A percentile compares a stretch with the other conserved stretches of the same genome.
Evolutionary conservation across 2,888 invertebrate genomes (phyloP).

Genomic region (Taphrorychus bicolor): DNA sequence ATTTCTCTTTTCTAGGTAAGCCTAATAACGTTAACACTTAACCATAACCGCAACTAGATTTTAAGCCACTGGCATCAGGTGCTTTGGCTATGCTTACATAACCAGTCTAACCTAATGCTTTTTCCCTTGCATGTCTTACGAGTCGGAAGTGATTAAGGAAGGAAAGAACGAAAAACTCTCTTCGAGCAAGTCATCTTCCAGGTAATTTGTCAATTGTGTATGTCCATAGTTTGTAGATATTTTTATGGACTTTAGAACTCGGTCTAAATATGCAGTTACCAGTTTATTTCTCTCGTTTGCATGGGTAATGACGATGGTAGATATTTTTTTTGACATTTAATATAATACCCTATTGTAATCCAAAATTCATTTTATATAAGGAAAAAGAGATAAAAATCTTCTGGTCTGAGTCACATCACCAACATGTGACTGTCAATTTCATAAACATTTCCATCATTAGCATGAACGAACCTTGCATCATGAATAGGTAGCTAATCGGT

Average conservation of each 20-base stretch:
- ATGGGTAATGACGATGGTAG: too few species aligned
- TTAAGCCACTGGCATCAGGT: slow-evolving; percentile 42
- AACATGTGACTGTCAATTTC: too few species aligned
- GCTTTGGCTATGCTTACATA: slow-evolving; percentile 33
- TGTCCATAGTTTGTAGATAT: too few species aligned
- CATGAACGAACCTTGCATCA: too few species aligned
- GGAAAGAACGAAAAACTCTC: slow-evolving; percentile 65
- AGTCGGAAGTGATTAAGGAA: slow-evolving; percentile 72
- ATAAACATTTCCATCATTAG: too few species aligned
- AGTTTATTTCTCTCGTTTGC: too few species aligned
- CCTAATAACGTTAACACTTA: slow-evolving; percentile 31
- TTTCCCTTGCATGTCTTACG: slow-evolving; percentile 74
- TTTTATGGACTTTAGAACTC: neutral
- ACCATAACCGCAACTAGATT: slow-evolving; percentile 4
- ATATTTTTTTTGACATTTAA: neutral
- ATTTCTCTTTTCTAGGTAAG: slow-evolving; percentile 38
- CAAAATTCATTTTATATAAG: too few species aligned
- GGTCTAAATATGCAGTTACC: neutral
- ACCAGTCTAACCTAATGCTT: slow-evolving; percentile 50
- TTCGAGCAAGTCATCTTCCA: slow-evolving; percentile 41
- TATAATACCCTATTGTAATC: too few species aligned
- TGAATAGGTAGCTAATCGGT: too few species aligned
- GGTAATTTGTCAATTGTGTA: slow-evolving; percentile 12
- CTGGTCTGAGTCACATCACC: too few species aligned
- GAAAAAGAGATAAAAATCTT: too few species aligned